Percentiles rank a stretch among this genome's conserved stretches.
Conservation (phyloP, 2,888 invertebrate genomes). For the Penaeus monodon region DNA sequence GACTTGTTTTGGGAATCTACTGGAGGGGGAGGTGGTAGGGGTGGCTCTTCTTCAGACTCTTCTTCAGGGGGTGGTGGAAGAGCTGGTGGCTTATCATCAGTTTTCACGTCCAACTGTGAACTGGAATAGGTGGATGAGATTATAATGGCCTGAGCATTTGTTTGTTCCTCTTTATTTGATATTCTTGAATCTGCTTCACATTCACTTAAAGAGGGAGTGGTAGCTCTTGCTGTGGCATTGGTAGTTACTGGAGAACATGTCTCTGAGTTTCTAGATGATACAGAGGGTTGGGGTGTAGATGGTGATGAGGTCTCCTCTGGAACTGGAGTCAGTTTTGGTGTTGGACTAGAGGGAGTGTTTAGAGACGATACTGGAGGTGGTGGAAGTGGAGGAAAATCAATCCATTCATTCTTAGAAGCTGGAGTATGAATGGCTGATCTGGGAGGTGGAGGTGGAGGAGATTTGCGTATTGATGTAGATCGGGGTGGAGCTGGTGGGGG, state of each 20-base stretch:
- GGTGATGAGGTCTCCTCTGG: conserved; percentile 45
- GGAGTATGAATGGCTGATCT: conserved; percentile 19
- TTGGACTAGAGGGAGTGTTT: conserved; percentile 35
- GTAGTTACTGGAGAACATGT: no score
- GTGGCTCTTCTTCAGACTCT: conserved; percentile 39
- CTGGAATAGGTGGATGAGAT: no score
- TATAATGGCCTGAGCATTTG: no score
- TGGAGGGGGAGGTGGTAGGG: conserved; percentile 56
- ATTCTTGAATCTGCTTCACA: no score
- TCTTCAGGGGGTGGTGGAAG: conserved; percentile 42
- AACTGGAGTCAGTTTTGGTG: conserved; percentile 49
- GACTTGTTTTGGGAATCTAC: conserved; percentile 16
- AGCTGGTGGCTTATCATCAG: conserved; percentile 26
- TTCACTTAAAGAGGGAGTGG: no score
- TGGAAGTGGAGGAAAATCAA: conserved; percentile 37
- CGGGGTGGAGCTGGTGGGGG: conserved; percentile 55
- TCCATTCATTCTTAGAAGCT: conserved; percentile 28
- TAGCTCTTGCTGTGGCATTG: no score
- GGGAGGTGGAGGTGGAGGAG: conserved; percentile 53
- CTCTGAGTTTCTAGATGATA: conserved; percentile 8
- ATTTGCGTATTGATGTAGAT: conserved; percentile 46
- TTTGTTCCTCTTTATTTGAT: no score
- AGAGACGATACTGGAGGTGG: conserved; percentile 34
- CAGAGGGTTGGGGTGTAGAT: conserved; percentile 1
- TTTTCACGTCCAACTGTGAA: no score